Evolutionary conservation across 2,888 invertebrate genomes (phyloP), one percentile per base, ranked within the genome.

Genomic region (Cheilosia pagana): DNA sequence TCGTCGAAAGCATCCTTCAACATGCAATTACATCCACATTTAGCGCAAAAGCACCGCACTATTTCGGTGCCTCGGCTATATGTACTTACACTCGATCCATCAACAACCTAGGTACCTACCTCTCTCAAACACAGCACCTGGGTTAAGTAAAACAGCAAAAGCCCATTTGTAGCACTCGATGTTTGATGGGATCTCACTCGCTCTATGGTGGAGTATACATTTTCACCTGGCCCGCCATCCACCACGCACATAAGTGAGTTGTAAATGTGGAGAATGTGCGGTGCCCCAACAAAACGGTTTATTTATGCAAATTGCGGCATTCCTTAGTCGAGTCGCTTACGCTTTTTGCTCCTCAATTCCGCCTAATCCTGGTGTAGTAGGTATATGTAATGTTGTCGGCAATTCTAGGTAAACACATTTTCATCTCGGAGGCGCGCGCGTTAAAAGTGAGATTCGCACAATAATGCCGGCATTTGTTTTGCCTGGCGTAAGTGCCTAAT

Each of bases 281-380:
- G 71, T 48, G 41, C 62, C 71, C 57, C 71, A 71, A 71, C 53
- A 55, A 60, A 85, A 71, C 70, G 63, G 81, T 85, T 81, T 85
- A 81, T 81, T 81, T 85, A 85, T 85, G 85, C 67, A 85, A 85
- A 85, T 85, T 85, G 43, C 35, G 25, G 60, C 55, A 67, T 74
- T 70, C 41, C 53, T 50, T 31, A 60, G 23, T 45, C 21, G 63
- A 25, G 35, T 75, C 21, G 57, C n/a, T 50, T 41, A 70, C 21
- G 57, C n/a, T 50, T 41, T 23, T 8, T 25, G 16, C 28, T 14
- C 48, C 48, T 23, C 10, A 14, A 28, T 39, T 41, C 39, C 14
- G 16, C 41, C 41, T 25, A 52, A 28, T 41, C 45, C 45, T 25
- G 4, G 60, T 12, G 57, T 59, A 41, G n/a, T 4, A n/a, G n/a